Conservation (phyloP, 2,888 invertebrate genomes). For the Tipula helvola region DNA sequence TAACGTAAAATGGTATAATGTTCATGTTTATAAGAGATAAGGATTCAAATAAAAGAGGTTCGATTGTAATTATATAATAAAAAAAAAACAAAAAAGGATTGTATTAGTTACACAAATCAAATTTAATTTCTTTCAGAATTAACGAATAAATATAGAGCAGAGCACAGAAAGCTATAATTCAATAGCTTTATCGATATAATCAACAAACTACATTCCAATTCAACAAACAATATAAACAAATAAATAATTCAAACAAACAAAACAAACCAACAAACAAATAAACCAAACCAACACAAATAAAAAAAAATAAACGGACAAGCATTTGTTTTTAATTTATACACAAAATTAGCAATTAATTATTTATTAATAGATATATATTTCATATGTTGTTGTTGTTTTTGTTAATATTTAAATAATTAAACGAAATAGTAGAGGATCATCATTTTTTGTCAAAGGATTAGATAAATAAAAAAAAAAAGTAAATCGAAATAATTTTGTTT, state of each 20-base stretch:
- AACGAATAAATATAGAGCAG: not conserved
- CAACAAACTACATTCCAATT: conserved; percentile 12
- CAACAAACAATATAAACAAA: not conserved
- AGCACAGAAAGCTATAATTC: conserved; percentile 12
- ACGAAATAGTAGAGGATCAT: not conserved
- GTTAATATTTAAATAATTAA: not conserved
- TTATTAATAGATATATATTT: not conserved
- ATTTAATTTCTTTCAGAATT: not conserved
- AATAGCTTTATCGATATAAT: conserved; percentile 15
- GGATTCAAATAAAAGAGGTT: not conserved
- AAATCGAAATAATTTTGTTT: not conserved
- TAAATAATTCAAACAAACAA: conserved; percentile 5
- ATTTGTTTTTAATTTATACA: not conserved
- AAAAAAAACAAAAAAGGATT: not conserved
- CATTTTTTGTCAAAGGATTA: not conserved
- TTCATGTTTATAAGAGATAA: not conserved
- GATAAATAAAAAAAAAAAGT: not conserved
- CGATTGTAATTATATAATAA: not conserved
- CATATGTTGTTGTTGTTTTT: not conserved
- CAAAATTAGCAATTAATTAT: not conserved
- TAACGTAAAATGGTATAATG: not conserved
- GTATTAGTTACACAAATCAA: not conserved
- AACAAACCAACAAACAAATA: not conserved
- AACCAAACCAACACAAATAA: not conserved
- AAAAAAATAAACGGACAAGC: not conserved